phyloP scores from a whole-genome alignment of 2,888 invertebrate species.

The Platycnemis pennipes region DNA sequence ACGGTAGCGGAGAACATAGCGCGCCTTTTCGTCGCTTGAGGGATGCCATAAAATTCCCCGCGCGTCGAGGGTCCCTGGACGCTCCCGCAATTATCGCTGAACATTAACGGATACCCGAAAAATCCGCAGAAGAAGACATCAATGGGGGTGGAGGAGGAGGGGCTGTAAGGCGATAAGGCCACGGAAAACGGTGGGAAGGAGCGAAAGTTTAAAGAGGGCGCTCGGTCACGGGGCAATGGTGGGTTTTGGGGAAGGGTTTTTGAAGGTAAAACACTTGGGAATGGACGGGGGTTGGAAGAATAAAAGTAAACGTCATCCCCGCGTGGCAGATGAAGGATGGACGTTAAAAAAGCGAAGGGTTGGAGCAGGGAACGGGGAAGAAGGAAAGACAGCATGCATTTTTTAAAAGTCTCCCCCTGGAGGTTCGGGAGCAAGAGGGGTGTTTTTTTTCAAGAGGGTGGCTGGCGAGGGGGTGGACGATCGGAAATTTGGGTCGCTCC shows the following conservation, averaged over 20 bases:
- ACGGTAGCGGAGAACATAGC: neutral
- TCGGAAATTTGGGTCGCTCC: conserved; percentile 17
- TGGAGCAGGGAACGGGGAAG: neutral
- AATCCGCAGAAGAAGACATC: neutral
- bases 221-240: too few relatives aligned
- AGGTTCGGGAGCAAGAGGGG: too few relatives aligned
- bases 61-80: neutral
- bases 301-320: neutral
- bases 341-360: neutral
- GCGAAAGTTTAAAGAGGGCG: neutral
- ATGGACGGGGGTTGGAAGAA: neutral
- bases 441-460: neutral
- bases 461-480: neutral
- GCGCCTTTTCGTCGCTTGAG: neutral
- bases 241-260: neutral
- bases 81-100: neutral
- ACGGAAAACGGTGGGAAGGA: neutral
- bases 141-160: neutral
- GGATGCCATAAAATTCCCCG: conserved; percentile 1
- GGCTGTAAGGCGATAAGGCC: neutral
- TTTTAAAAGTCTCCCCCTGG: neutral
- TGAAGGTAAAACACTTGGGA: neutral
- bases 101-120: neutral
- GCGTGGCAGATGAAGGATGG: conserved; percentile 1
- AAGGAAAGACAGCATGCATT: neutral